These are phyloP conservation scores for Formica aserva DNA, from an alignment of 2,888 invertebrate species.

Conservation along the genomic window DNA sequence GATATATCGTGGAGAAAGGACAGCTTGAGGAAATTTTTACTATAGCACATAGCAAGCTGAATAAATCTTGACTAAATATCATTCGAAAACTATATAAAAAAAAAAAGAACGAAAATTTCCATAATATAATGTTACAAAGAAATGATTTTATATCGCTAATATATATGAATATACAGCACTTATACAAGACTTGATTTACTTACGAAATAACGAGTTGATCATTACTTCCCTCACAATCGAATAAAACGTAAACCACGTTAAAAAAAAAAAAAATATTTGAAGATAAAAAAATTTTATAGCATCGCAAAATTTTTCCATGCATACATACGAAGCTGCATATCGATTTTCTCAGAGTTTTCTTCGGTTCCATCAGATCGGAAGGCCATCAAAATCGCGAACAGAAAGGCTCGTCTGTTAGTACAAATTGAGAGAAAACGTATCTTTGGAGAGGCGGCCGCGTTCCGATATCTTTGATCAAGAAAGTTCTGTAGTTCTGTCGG, in stretches of 20 bases:
- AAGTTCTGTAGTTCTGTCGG: slow-evolving; percentile 47
- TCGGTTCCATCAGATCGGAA: neutral
- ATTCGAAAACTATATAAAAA: neutral
- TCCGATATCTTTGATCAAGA: slow-evolving; percentile 49
- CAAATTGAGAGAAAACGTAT: slow-evolving; percentile 55
- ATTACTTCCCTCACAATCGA: neutral
- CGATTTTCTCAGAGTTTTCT: neutral
- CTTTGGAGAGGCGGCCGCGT: slow-evolving; percentile 22
- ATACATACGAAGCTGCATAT: neutral
- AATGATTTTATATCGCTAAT: neutral
- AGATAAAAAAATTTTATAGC: neutral
- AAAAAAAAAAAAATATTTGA: neutral
- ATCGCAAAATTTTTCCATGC: neutral
- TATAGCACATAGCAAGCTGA: neutral
- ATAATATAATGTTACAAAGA: neutral
- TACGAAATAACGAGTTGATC: neutral
- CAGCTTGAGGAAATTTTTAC: slow-evolving; percentile 9
- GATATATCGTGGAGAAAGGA: neutral
- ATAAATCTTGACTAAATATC: slow-evolving; percentile 12
- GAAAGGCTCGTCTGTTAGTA: slow-evolving; percentile 43
- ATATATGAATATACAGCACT: neutral
- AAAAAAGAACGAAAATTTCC: neutral
- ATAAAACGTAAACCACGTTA: neutral
- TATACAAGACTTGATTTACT: neutral
- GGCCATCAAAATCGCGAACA: slow-evolving; percentile 29